Base-by-base conservation (phyloP, 2,888 invertebrate genomes). In the Tinea trinotella region DNA sequence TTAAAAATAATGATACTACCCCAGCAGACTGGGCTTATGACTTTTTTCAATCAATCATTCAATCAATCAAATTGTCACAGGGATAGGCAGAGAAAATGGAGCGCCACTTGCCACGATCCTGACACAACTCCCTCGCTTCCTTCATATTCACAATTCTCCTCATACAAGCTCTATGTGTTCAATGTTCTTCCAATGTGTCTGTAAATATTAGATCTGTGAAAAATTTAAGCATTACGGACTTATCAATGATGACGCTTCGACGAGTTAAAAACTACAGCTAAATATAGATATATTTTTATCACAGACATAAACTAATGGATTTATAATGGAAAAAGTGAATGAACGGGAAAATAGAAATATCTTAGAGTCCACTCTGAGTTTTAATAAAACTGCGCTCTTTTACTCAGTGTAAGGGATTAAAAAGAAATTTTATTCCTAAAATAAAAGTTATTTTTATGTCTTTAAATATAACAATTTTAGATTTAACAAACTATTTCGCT, bases 291-390 rank as follows among this genome's bases (percentile, higher is more conserved):
- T 48, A 36, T 55, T 62, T 68, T 52, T 65, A 66, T 65, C 59
- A 60, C 57, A 57, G 54, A 59, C 57, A 59, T 19, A 60, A 61
- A 63, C 70, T 75, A 76, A 76, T 77, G 74, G 74, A 74, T 71
- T 71, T 49, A 48, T 34, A 34, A 36, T 36, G 20, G 36, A 36
- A 17, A 48, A 48, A 66, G 60, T 61, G 57, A 67, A 61, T 56
- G 64, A 63, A 61, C 59, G 58, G 56, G 56, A 59, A 61, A 62
- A 65, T 59, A 64, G 58, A 63, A 61, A 61, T 15, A 12, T 5
- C 30, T 30, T n/a, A 48, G 4, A 18, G 48, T 18, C 19, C 46
- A 36, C 15, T 5, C 7, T n/a, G 30, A 10, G 30, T 30, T 30
- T 30, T 4, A 30, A 30, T 4, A 4, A 30, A 30, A 30, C n/a